These are phyloP conservation scores for Glyptemys insculpta DNA, from an alignment of 2,797 vertebrate genomes.

Conservation along the genomic window DNA sequence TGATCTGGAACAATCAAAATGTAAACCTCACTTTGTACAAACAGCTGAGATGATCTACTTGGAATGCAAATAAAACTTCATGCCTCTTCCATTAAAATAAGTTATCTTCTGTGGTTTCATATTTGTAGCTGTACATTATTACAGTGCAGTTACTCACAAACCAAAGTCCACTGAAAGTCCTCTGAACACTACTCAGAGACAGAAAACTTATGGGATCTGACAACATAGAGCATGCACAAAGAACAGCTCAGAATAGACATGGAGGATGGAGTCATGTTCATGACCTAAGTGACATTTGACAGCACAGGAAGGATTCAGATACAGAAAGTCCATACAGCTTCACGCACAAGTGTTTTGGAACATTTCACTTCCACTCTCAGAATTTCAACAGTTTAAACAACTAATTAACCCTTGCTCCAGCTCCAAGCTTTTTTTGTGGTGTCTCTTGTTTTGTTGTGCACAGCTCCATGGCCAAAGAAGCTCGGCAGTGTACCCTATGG, in stretches of 20 bases:
- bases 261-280: neutral
- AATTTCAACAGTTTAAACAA: neutral
- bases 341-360: neutral
- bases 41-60: neutral
- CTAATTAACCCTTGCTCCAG: neutral
- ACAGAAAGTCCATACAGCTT: neutral
- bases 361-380: neutral
- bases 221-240: neutral
- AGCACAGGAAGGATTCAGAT: neutral
- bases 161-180: neutral
- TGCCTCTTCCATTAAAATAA: neutral
- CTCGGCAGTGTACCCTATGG: neutral
- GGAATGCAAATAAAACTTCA: neutral
- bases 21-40: neutral
- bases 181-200: neutral
- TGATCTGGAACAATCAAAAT: neutral
- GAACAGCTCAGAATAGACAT: neutral
- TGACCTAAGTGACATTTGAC: neutral
- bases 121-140: neutral
- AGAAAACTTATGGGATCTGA: neutral
- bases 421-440: rapidly evolving
- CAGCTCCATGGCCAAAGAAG: neutral
- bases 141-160: neutral
- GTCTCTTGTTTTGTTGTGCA: neutral
- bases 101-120: neutral